Evolutionary conservation across 2,113 vertebrate species (phyloP).

Genomic region (Plestiodon gilberti): DNA sequence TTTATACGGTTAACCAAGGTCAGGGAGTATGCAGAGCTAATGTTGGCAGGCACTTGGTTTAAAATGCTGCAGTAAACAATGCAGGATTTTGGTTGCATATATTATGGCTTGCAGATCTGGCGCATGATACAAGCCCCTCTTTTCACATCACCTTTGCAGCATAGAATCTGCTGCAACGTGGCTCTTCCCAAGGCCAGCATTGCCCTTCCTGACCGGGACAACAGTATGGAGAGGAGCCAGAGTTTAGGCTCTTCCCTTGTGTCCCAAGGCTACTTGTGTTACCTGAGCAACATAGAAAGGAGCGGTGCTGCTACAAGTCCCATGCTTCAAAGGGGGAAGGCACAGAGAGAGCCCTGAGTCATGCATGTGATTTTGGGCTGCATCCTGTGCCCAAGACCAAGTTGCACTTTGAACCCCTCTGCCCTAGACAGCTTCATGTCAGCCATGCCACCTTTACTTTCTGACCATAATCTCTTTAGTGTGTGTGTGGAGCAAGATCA

Average conservation of each 20-base stretch:
- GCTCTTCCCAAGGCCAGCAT: neutral
- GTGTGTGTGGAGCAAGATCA: neutral
- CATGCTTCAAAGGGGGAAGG: neutral
- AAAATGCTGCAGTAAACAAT: neutral
- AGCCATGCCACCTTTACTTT: neutral
- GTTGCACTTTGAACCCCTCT: neutral
- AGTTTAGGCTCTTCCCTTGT: neutral
- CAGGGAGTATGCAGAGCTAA: neutral
- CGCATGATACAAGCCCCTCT: neutral
- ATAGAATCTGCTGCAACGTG: neutral
- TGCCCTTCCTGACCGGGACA: neutral
- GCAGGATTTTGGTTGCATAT: neutral
- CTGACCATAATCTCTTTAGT: neutral
- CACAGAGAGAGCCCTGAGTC: neutral
- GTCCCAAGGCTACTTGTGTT: neutral
- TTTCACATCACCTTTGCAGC: accelerated
- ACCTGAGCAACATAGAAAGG: neutral
- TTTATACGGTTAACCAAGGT: neutral
- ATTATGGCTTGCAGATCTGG: neutral
- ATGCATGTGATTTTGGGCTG: too few species aligned
- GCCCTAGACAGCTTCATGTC: neutral
- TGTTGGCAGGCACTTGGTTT: neutral
- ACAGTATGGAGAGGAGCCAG: neutral
- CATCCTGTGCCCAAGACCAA: too few species aligned
- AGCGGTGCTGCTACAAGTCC: neutral